Evolutionary conservation across 2,113 vertebrate genomes (phyloP), one percentile per base, ranked within the genome.

Genomic region (Hystrix brachyura): DNA sequence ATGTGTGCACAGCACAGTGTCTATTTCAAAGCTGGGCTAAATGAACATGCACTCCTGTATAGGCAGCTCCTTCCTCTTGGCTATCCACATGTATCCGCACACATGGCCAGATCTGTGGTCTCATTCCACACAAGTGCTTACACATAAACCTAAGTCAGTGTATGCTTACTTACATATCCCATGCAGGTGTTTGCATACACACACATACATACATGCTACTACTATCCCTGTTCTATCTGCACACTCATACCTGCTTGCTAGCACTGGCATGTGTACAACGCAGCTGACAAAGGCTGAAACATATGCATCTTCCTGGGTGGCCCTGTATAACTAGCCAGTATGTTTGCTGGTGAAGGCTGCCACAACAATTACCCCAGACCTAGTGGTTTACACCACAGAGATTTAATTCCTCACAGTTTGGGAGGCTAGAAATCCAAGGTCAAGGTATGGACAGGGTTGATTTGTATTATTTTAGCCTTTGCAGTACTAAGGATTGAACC

Each of bases 301-400:
- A 11, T 0, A 2, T 0, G 23, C 46, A 14, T 1, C 2, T 34
- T 23, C 76, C 59, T 17, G 0, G 4, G 12, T 21, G 38, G 7
- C 29, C 9, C 0, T 34, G 11, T 13, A 2, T n/a, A 38, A 7
- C 10, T 2, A 15, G 43, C 57, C 6, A 15, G 64, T 7, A 0
- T 15, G 1, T n/a, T 27, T 18, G 0, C 12, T 38, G 51, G 25
- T 46, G 21, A 6, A 27, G 43, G 38, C 23, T 62, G 65, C 32
- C 21, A 1, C 11, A 69, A 48, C 64, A 38, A 55, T 17, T 15
- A 2, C 25, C 2, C 0, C 3, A n/a, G n/a, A 5, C 1, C 3
- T 32, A 51, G 32, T 4, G 23, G 17, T 67, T 83, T 46, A 43
- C 9, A 13, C 25, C 3, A 23, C 57, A 4, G 55, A 43, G 55